These are phyloP conservation scores for Parnassius apollo DNA, from an alignment of 2,888 invertebrate genomes.

Conservation along the genomic window DNA sequence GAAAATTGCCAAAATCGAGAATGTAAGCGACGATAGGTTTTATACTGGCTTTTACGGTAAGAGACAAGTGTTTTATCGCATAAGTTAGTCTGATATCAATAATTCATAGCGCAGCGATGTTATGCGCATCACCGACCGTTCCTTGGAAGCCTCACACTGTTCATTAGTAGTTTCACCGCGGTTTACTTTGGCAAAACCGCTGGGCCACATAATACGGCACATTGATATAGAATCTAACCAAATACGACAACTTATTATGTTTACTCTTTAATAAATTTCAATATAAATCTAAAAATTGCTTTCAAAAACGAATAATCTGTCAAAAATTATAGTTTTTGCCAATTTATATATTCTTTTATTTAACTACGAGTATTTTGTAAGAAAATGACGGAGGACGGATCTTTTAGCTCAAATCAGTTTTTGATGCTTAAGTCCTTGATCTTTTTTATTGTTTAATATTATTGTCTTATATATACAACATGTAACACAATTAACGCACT, in stretches of 20 bases:
- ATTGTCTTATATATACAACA: too few relatives aligned
- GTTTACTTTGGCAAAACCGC: slow-evolving; percentile 79
- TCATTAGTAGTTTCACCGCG: slow-evolving; percentile 77
- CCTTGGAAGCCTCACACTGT: slow-evolving; percentile 75
- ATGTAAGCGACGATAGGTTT: slow-evolving; percentile 50
- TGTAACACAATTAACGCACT: too few relatives aligned
- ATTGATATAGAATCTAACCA: slow-evolving; percentile 41
- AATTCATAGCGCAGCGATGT: slow-evolving; percentile 70
- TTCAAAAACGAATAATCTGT: too few relatives aligned
- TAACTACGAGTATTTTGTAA: too few relatives aligned
- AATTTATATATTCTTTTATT: too few relatives aligned
- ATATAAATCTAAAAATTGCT: too few relatives aligned
- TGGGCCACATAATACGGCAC: slow-evolving; percentile 66
- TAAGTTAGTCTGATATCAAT: slow-evolving; percentile 71
- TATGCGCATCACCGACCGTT: slow-evolving; percentile 75
- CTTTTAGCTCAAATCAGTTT: too few relatives aligned
- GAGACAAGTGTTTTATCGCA: slow-evolving; percentile 74
- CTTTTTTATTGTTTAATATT: too few relatives aligned
- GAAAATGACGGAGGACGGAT: too few relatives aligned
- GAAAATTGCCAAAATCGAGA: slow-evolving; percentile 45
- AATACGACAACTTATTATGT: slow-evolving; percentile 31
- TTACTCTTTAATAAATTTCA: too few relatives aligned
- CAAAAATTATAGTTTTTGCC: too few relatives aligned
- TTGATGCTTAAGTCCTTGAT: too few relatives aligned
- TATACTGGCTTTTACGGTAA: slow-evolving; percentile 58